Conservation (phyloP, 1,140 invertebrate species). For the Parasteatoda tepidariorum region DNA sequence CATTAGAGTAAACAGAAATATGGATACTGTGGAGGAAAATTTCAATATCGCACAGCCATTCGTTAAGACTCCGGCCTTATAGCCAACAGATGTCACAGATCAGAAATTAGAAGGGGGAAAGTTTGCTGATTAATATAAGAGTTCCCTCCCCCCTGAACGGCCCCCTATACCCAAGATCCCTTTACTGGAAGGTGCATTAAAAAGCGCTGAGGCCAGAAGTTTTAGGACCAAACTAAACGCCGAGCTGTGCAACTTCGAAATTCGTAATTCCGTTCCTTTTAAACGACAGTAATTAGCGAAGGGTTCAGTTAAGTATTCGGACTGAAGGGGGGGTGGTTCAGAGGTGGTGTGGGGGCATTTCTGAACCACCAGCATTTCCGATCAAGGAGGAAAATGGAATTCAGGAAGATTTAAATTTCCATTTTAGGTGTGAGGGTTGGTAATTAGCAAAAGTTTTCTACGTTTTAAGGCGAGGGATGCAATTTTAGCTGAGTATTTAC, state of each 20-base stretch:
- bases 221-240: conserved; percentile 1
- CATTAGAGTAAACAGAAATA: conserved; percentile 37
- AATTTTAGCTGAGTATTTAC: no score
- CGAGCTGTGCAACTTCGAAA: conserved; percentile 21
- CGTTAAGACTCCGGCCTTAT: conserved; percentile 31
- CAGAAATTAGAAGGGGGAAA: conserved; percentile 52
- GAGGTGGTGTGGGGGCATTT: neutral
- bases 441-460: neutral
- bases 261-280: conserved; percentile 29
- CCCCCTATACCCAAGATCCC: neutral
- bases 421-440: neutral
- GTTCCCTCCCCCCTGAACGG: neutral
- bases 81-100: conserved; percentile 58
- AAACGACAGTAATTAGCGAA: conserved; percentile 49
- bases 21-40: conserved; percentile 9
- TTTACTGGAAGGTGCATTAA: conserved; percentile 33
- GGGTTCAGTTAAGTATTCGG: neutral
- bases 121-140: conserved; percentile 43
- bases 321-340: neutral
- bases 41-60: conserved; percentile 45
- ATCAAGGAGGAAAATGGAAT: conserved; percentile 10
- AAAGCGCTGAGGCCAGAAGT: conserved; percentile 53
- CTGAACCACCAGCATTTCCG: conserved; percentile 17
- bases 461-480: no score
- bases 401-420: neutral